Base-by-base conservation (phyloP, 1,140 invertebrate species). In the Elymnias hypermnestra region DNA sequence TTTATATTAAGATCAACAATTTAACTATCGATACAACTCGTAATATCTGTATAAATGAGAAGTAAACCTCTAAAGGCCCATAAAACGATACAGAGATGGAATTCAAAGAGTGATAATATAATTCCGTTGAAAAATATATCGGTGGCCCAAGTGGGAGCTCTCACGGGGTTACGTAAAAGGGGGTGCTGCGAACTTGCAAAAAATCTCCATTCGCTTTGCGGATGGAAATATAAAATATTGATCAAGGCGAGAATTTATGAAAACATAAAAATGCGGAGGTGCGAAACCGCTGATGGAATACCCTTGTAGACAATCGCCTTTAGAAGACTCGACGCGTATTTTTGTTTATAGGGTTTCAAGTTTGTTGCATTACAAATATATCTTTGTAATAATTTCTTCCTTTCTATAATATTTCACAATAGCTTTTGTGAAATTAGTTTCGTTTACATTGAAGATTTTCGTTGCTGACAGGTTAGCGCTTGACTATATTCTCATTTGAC, bases 161-260 rank as follows among this genome's bases (percentile, higher is more conserved):
- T 35, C 63, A 41, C 23, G 62, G 57, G 62, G 59, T 44, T 53
- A 53, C 59, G 63, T 60, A 64, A 39, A 8, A 38, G 36, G 41
- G 46, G 57, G 52, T 48, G 41, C 55, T 26, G 15, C 12, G 31
- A 25, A 42, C 46, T 41, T 42, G 39, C 38, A 28, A 37, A 37
- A 39, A 23, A 39, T 56, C 61, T 59, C 55, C 60, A 57, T 60
- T 64, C 48, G 48, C 18, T n/a, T n/a, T n/a, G n/a, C n/a, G n/a
- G n/a, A n/a, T n/a, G n/a, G n/a, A 21, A 42, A 71, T 72, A 72
- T 72, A 66, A 72, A 72, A 76, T 76, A 76, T 76, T 73, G 72
- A 76, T 76, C 70, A 56, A 57, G 50, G 51, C 59, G 59, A 59
- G 39, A 65, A 72, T 70, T 72, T 74, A 74, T 72, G 68, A 73